These are phyloP conservation scores for Dryobotodes eremita DNA, from an alignment of 2,888 invertebrate species.

Conservation along the genomic window DNA sequence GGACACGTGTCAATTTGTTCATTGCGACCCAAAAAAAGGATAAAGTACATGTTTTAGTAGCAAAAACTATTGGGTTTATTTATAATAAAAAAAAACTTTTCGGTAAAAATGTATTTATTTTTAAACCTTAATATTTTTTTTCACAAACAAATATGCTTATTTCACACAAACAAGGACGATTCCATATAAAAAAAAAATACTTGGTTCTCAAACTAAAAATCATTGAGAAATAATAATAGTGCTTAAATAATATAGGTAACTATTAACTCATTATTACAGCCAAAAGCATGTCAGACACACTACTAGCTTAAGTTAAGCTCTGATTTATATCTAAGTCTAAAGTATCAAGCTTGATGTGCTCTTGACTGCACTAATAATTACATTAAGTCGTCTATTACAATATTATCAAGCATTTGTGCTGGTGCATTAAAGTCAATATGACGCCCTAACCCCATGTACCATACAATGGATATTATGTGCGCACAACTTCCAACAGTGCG, in stretches of 20 bases:
- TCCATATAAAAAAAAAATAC: not conserved
- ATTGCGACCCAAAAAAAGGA: no score
- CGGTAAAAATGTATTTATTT: not conserved
- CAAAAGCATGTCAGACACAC: no score
- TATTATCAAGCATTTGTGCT: not conserved
- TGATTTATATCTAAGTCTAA: no score
- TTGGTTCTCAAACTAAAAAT: not conserved
- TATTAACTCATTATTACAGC: not conserved
- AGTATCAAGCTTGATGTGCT: no score
- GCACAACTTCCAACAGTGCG: no score
- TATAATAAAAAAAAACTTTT: no score
- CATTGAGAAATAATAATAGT: not conserved
- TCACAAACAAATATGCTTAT: not conserved
- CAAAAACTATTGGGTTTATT: not conserved
- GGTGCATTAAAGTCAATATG: not conserved
- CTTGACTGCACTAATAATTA: not conserved
- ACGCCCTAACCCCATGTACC: not conserved
- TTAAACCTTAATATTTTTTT: not conserved
- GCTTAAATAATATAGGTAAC: not conserved
- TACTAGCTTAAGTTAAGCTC: no score
- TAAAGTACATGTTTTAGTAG: not conserved
- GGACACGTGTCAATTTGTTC: no score
- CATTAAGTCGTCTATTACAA: not conserved
- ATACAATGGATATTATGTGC: not conserved
- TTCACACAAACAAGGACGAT: not conserved